A percentile compares a stretch with the other conserved stretches of the same genome.
Evolutionary conservation across 2,113 vertebrate genomes (phyloP).

Genomic region (Colistium nudipinnis): DNA sequence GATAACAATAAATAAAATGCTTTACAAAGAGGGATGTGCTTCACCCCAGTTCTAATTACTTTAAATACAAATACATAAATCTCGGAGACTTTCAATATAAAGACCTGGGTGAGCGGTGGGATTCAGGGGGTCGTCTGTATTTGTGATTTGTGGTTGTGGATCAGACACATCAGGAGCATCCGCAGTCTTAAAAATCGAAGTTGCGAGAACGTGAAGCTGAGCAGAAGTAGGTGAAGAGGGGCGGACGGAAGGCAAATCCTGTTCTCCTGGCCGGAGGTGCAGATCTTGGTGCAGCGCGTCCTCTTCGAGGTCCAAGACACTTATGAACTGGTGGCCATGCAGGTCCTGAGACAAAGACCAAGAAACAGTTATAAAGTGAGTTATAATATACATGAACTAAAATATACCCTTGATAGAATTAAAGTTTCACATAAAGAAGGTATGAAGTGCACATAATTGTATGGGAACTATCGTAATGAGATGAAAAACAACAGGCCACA

Average conservation of each 20-base stretch:
- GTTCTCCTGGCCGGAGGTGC: conserved; percentile 37
- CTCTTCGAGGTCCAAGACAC: conserved; percentile 86
- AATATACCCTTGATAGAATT: not conserved
- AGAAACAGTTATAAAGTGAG: conserved; percentile 2
- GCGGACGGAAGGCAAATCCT: conserved; percentile 49
- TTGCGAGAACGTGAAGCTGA: conserved; percentile 77
- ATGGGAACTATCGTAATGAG: no score
- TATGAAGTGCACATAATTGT: no score
- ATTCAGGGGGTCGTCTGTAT: conserved; percentile 4
- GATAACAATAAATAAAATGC: conserved; percentile 18
- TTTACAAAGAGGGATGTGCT: not conserved
- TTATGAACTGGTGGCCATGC: conserved; percentile 79
- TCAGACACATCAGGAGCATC: conserved; percentile 37
- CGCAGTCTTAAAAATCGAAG: conserved; percentile 69
- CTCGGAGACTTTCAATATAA: not conserved
- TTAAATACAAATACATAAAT: not conserved
- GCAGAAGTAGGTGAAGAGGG: conserved; percentile 72
- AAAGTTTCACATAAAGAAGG: no score
- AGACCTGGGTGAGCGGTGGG: conserved; percentile 55
- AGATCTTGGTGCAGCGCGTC: conserved; percentile 70
- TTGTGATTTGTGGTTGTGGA: conserved; percentile 2
- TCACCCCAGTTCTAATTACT: not conserved
- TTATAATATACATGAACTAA: not conserved
- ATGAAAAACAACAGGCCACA: no score
- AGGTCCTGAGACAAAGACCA: conserved; percentile 56